Evolutionary conservation across 2,888 invertebrate genomes (phyloP).

Genomic region (Trichacis sp.): DNA sequence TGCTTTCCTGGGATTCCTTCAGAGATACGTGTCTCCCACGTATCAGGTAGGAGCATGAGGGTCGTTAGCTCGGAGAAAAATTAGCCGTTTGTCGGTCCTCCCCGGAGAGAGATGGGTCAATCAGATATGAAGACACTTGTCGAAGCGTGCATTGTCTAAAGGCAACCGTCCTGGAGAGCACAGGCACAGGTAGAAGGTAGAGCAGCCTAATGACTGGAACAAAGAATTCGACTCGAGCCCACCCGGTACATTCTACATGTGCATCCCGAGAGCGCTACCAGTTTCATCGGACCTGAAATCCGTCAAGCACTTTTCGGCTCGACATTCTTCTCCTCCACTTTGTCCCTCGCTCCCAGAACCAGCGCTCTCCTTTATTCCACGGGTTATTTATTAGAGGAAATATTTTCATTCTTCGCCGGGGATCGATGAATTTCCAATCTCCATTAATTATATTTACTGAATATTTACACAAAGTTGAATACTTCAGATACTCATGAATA

Average conservation of each 20-base stretch:
- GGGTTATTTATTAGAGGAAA: not conserved
- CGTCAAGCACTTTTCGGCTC: conserved; percentile 44
- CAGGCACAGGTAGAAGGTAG: no score
- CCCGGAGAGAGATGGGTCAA: conserved; percentile 59
- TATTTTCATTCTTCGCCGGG: not conserved
- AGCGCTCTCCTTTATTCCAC: conserved; percentile 13
- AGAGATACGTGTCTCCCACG: conserved; percentile 17
- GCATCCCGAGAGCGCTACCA: conserved; percentile 32
- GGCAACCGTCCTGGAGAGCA: conserved; percentile 48
- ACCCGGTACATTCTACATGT: conserved; percentile 28
- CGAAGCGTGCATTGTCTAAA: conserved; percentile 56
- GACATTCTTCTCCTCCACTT: conserved; percentile 30
- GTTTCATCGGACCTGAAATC: conserved; percentile 30
- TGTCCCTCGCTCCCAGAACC: conserved; percentile 5
- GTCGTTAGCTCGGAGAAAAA: conserved; percentile 61
- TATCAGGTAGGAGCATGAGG: conserved; percentile 31
- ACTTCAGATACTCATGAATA: no score
- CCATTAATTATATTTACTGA: no score
- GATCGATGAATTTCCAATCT: no score
- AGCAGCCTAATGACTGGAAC: conserved; percentile 60
- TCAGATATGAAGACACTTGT: conserved; percentile 65
- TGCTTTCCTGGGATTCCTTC: conserved; percentile 19
- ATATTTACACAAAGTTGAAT: no score
- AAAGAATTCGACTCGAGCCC: conserved; percentile 50
- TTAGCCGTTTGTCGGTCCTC: conserved; percentile 56